A percentile compares a stretch with the other conserved stretches of the same genome.
These are phyloP conservation scores for Limnothrissa miodon DNA, from an alignment of 2,113 vertebrate genomes.

Conservation along the genomic window DNA sequence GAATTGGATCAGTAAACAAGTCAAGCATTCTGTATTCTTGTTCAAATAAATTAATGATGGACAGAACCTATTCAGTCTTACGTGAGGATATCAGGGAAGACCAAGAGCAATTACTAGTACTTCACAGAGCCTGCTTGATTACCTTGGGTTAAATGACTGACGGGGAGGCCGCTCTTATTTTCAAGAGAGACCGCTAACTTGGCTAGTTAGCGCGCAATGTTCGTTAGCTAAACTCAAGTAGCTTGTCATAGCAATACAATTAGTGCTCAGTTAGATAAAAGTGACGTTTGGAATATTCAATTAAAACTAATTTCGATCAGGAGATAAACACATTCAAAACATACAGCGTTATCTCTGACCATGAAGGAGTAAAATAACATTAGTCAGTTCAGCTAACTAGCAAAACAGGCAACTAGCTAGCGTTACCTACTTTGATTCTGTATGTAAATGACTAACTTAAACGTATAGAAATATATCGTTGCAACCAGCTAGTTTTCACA, in stretches of 20 bases:
- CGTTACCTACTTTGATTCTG: neutral
- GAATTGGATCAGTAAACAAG: neutral
- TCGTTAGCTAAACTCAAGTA: neutral
- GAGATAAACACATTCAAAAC: neutral
- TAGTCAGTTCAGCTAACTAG: constrained; percentile 6
- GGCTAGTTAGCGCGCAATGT: neutral
- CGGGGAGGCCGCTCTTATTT: neutral
- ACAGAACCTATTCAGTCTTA: neutral
- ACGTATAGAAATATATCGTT: neutral
- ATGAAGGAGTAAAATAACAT: neutral
- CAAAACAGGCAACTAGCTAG: neutral
- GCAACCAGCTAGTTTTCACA: neutral
- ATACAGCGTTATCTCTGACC: neutral
- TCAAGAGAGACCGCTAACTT: neutral
- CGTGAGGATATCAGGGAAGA: neutral
- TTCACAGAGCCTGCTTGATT: neutral
- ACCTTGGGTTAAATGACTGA: neutral
- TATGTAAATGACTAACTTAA: neutral
- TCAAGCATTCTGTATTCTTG: neutral
- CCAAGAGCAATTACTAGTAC: neutral
- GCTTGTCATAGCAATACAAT: neutral
- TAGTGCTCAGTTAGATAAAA: neutral
- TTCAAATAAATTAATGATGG: neutral
- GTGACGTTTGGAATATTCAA: neutral
- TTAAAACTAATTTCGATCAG: neutral